These are phyloP conservation scores for Xylota segnis DNA, from an alignment of 2,888 invertebrate genomes.

Conservation along the genomic window DNA sequence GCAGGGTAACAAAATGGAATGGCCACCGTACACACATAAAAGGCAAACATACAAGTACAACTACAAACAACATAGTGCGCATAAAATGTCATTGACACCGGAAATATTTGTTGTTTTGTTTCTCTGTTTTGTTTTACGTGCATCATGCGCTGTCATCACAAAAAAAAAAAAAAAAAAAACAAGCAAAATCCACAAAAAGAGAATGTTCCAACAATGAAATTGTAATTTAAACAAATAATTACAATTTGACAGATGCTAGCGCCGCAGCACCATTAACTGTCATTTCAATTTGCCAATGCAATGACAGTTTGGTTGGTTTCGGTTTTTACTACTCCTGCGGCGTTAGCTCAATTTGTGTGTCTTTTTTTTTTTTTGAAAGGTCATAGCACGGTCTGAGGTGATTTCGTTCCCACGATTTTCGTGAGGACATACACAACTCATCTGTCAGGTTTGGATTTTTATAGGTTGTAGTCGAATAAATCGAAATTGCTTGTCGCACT, in stretches of 20 bases:
- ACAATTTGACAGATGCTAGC: constrained; percentile 31
- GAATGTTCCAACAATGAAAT: constrained; percentile 56
- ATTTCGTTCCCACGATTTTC: constrained; percentile 66
- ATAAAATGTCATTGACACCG: constrained; percentile 68
- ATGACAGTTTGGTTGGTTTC: neutral
- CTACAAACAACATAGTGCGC: constrained; percentile 24
- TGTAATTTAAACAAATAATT: constrained; percentile 57
- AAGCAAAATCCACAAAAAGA: constrained; percentile 38
- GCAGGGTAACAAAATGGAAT: constrained; percentile 7
- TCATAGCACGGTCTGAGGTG: constrained; percentile 40
- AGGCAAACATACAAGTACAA: constrained; percentile 3
- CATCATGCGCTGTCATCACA: constrained; percentile 16
- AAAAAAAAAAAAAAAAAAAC: no score
- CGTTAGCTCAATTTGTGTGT: constrained; percentile 45
- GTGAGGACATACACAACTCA: constrained; percentile 54
- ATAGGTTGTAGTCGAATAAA: constrained; percentile 17
- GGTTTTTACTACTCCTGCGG: neutral
- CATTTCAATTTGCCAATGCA: constrained; percentile 25
- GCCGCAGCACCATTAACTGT: constrained; percentile 15
- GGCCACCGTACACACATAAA: constrained; percentile 14
- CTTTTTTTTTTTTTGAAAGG: no score
- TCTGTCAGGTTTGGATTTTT: constrained; percentile 45
- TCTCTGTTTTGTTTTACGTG: neutral
- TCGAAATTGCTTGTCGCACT: constrained; percentile 40
- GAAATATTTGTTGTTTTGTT: constrained; percentile 35